Evolutionary conservation across 2,888 invertebrate species (phyloP), one percentile per base, ranked within the genome.

Genomic region (Hypena proboscidalis): DNA sequence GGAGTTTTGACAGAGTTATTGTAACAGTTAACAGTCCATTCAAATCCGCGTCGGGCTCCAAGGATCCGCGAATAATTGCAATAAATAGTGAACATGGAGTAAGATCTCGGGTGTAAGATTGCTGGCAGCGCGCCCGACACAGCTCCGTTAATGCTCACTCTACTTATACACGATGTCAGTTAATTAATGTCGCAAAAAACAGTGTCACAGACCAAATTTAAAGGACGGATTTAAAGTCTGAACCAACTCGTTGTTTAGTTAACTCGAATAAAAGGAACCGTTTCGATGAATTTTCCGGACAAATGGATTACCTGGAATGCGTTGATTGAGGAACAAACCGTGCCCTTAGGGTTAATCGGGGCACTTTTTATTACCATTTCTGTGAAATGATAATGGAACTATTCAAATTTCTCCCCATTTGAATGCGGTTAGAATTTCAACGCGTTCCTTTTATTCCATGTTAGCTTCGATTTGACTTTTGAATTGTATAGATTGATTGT

Each of bases 1-100:
- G 23, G 36, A 50, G 45, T 40, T 58, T 43, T 44, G 55, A 57
- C 57, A 50, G 49, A 53, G 54, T 60, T 59, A 55, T 53, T 49
- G 45, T 49, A 43, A 49, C 59, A 59, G 65, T 64, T 49, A 43
- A 49, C 59, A 59, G 65, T 64, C 62, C 65, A 72, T 74, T 68
- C 60, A 56, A 59, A 58, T 65, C 62, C 51, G 57, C 58, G 27
- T 49, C 61, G 54, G 51, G 53, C 59, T 70, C 56, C 58, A 57
- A 61, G 59, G 70, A 75, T 74, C 69, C 74, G 60, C 68, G 67
- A 78, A 80, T 80, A 75, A 81, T 82, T 79, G 75, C 73, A 78
- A 78, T 77, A 77, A 79, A 82, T 71, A 74, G 65, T 52, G 61
- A 63, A 68, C 67, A 61, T 62, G 53, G 64, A 64, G 64, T 67